Conservation (phyloP, 2,113 vertebrate species). For the Heteronetta atricapilla region DNA sequence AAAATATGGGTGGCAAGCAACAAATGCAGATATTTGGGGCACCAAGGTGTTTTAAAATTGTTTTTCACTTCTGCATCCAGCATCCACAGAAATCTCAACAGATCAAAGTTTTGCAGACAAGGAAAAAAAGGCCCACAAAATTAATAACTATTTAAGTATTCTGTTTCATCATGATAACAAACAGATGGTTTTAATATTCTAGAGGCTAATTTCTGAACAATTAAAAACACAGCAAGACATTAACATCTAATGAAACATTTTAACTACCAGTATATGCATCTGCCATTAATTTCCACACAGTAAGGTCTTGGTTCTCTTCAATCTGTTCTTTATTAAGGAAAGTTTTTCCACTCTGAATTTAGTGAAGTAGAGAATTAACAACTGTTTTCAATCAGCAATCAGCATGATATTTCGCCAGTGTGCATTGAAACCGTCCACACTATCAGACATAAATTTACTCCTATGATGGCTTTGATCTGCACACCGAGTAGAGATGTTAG, state of each 20-base stretch:
- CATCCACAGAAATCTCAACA: conserved; percentile 69
- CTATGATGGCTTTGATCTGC: conserved; percentile 81
- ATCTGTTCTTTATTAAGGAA: conserved; percentile 94
- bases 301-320: conserved; percentile 91
- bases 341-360: conserved; percentile 88
- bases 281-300: conserved; percentile 96
- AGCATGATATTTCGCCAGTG: conserved; percentile 83
- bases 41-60: conserved; percentile 68
- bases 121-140: conserved; percentile 77
- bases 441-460: conserved; percentile 85
- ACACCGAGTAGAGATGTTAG: conserved; percentile 64
- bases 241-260: conserved; percentile 98
- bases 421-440: conserved; percentile 79
- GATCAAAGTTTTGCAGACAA: conserved; percentile 83
- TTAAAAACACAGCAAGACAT: conserved; percentile 98
- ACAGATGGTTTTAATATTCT: conserved; percentile 99
- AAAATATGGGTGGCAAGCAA: conserved; percentile 63
- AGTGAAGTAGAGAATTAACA: conserved; percentile 96
- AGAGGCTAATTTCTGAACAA: conserved; percentile 98
- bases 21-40: conserved; percentile 44
- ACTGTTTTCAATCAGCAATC: conserved; percentile 97
- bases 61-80: conserved; percentile 61
- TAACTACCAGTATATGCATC: conserved; percentile 95
- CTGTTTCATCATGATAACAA: conserved; percentile 91
- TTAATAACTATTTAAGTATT: conserved; percentile 89